Evolutionary conservation across 2,113 vertebrate genomes (phyloP).

Genomic region (Centropus bengalensis): DNA sequence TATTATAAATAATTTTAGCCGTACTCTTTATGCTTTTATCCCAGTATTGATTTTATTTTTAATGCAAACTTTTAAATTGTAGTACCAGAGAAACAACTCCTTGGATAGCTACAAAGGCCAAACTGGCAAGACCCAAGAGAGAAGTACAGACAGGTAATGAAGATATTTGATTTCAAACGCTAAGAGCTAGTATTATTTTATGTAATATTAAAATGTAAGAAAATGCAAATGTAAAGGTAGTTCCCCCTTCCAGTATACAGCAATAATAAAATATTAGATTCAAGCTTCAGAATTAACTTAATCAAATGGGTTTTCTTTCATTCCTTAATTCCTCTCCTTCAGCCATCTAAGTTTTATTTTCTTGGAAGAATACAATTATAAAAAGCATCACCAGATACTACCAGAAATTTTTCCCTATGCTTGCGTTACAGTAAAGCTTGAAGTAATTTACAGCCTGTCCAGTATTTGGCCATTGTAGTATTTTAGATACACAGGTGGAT

Average conservation of each 20-base stretch:
- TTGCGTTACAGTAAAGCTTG: background rate
- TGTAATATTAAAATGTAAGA: slow-evolving; percentile 4
- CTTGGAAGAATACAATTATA: background rate
- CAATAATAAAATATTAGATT: background rate
- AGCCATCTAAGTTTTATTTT: background rate
- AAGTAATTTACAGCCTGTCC: background rate
- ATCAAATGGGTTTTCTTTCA: slow-evolving; percentile 24
- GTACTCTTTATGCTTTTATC: slow-evolving; percentile 48
- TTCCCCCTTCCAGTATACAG: background rate
- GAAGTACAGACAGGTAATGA: slow-evolving; percentile 6
- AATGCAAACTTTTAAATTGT: slow-evolving; percentile 69
- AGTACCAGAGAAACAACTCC: slow-evolving; percentile 41
- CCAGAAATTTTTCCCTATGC: background rate
- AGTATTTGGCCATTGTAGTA: background rate
- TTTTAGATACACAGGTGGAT: background rate
- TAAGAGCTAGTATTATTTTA: slow-evolving; percentile 17
- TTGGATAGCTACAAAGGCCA: background rate
- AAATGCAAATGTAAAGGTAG: slow-evolving; percentile 24
- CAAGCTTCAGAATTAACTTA: slow-evolving; percentile 29
- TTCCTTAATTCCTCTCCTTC: slow-evolving; percentile 8
- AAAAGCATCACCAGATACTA: background rate
- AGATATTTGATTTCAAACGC: slow-evolving; percentile 10
- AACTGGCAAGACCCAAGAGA: slow-evolving; percentile 7
- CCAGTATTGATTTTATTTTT: slow-evolving; percentile 61
- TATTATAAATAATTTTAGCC: slow-evolving; percentile 60